phyloP scores from a whole-genome alignment of 2,888 invertebrate species.

The Pedicia rivosa region DNA sequence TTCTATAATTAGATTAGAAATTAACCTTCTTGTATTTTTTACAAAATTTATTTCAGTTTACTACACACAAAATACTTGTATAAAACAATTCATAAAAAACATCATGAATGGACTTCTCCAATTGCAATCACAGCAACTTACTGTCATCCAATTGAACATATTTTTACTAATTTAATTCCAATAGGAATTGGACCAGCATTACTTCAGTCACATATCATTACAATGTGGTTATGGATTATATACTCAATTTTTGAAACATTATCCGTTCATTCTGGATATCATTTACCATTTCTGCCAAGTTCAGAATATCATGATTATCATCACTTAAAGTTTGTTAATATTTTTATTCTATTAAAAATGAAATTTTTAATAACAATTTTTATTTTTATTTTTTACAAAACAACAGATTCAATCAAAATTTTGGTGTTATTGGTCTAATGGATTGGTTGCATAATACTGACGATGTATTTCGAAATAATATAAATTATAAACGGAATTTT shows the following conservation, averaged over 20 bases:
- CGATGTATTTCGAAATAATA: too few species aligned
- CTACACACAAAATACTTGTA: conserved; percentile 6
- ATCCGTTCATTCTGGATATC: conserved; percentile 7
- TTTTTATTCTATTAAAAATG: too few species aligned
- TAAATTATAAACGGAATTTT: too few species aligned
- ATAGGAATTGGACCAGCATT: neutral
- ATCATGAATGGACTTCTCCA: conserved; percentile 8
- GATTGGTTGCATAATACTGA: too few species aligned
- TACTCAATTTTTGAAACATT: conserved; percentile 4
- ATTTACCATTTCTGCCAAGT: conserved; percentile 7
- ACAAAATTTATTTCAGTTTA: conserved; percentile 1
- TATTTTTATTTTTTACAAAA: too few species aligned
- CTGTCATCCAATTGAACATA: conserved; percentile 7
- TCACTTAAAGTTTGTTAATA: conserved; percentile 7
- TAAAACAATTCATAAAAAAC: conserved; percentile 7
- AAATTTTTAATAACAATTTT: too few species aligned
- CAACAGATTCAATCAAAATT: too few species aligned
- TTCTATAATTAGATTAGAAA: too few species aligned
- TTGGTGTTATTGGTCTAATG: too few species aligned
- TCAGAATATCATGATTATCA: conserved; percentile 7
- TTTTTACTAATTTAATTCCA: conserved; percentile 6
- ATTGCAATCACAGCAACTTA: conserved; percentile 6
- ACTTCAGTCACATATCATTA: conserved; percentile 1
- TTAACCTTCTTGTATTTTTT: too few species aligned
- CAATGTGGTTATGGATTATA: conserved; percentile 3